Base-by-base conservation (phyloP, 2,113 vertebrate genomes). In the Motacilla alba region DNA sequence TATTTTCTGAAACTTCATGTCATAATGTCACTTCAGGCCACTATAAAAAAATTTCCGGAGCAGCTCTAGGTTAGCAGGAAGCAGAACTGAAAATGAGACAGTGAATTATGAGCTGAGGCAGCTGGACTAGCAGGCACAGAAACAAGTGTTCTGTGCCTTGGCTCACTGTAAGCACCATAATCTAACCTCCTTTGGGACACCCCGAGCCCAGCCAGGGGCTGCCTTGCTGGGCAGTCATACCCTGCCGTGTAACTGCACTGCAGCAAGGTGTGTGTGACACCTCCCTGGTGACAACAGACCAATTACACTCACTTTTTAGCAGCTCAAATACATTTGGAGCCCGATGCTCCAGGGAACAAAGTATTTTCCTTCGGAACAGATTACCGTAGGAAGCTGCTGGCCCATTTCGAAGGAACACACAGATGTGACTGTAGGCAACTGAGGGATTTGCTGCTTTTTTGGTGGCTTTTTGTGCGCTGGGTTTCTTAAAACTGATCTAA, bases 291-390 rank as follows among this genome's bases (percentile, higher is more conserved):
- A 73, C 90, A 89, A 23, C 2, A 73, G 6, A 84, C 58, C 69
- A 33, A 82, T 72, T 41, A 43, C 62, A 46, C 13, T 62, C 44
- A 73, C 75, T 89, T 78, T 46, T 78, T 10, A 81, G 76, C 72
- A 77, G 75, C 79, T 75, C 75, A 55, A 33, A 70, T 28, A 43
- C 3, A 7, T 72, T n/a, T 74, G 73, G 82, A 75, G 73, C 69
- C 60, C 39, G 14, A 69, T 73, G 70, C 83, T 92, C 55, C 60
- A 68, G 72, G 72, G 83, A 91, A 74, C 26, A 35, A 83, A 27
- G 35, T 70, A 35, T 86, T 90, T 94, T 90, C 82, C 83, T 73
- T 94, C 39, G 83, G 27, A 93, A 86, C 22, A 88, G 17, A 90
- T 88, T 67, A 80, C 43, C 52, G 35, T 21, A 41, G 67, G 90